Evolutionary conservation across 2,888 invertebrate species (phyloP).

Genomic region (Tenthredo mesomela): DNA sequence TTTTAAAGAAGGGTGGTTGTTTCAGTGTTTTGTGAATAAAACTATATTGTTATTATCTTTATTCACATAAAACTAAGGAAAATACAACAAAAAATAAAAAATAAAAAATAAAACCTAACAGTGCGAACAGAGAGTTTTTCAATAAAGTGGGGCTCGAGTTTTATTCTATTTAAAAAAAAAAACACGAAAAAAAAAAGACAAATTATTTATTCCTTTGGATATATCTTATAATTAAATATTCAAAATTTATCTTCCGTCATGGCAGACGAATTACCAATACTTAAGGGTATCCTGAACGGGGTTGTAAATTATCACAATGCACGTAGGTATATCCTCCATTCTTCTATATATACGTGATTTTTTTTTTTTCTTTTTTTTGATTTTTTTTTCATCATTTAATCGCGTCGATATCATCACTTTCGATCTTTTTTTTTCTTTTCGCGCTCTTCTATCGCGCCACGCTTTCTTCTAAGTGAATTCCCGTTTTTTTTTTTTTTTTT

Average conservation of each 20-base stretch:
- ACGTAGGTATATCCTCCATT: constrained; percentile 85
- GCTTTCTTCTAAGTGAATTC: not conserved
- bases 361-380: too few species aligned
- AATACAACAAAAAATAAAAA: not conserved
- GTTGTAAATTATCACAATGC: constrained; percentile 95
- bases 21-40: not conserved
- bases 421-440: not conserved
- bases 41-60: not conserved
- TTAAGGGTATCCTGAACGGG: constrained; percentile 94
- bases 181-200: not conserved
- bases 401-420: not conserved
- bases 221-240: not conserved
- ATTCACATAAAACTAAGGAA: not conserved
- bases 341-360: not conserved
- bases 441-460: not conserved
- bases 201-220: not conserved
- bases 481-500: not conserved
- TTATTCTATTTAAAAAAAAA: not conserved
- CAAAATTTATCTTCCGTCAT: constrained; percentile 78
- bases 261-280: constrained; percentile 94
- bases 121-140: not conserved
- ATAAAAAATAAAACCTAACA: not conserved
- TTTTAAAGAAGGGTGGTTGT: not conserved
- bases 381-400: too few species aligned
- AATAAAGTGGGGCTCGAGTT: not conserved